phyloP scores from a whole-genome alignment of 1,140 invertebrate genomes.

The Augochlora pura region DNA sequence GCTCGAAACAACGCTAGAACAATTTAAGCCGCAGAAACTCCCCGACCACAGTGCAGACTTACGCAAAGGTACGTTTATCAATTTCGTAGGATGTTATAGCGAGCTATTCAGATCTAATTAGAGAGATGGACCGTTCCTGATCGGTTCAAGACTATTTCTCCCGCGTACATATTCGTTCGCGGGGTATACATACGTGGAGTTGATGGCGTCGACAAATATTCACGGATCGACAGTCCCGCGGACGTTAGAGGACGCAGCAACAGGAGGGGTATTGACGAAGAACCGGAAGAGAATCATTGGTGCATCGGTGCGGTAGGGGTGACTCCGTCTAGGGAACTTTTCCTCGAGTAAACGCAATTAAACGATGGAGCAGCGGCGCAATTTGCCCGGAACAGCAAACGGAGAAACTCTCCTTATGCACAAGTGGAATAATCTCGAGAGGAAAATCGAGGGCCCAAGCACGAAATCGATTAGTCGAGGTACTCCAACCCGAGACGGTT shows the following conservation, averaged over 20 bases:
- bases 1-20: too few relatives aligned
- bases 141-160: background rate
- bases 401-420: conserved; percentile 42
- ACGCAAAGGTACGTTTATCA: too few relatives aligned
- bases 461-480: conserved; percentile 31
- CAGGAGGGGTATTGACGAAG: conserved; percentile 5
- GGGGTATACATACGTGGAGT: background rate
- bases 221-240: conserved; percentile 31
- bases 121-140: too few relatives aligned
- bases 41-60: too few relatives aligned
- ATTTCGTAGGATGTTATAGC: too few relatives aligned
- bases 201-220: conserved; percentile 43
- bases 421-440: conserved; percentile 48
- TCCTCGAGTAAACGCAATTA: conserved; percentile 56
- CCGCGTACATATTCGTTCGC: background rate
- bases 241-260: background rate
- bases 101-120: too few relatives aligned
- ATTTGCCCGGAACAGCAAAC: conserved; percentile 42
- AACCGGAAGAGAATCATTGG: conserved; percentile 7
- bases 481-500: conserved; percentile 8
- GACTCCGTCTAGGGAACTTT: conserved; percentile 44
- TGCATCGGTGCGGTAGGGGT: background rate
- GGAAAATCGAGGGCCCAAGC: conserved; percentile 42
- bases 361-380: conserved; percentile 42
- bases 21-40: too few relatives aligned